These are phyloP conservation scores for Rhyacophila evoluta DNA, from an alignment of 2,888 invertebrate species.

Conservation along the genomic window DNA sequence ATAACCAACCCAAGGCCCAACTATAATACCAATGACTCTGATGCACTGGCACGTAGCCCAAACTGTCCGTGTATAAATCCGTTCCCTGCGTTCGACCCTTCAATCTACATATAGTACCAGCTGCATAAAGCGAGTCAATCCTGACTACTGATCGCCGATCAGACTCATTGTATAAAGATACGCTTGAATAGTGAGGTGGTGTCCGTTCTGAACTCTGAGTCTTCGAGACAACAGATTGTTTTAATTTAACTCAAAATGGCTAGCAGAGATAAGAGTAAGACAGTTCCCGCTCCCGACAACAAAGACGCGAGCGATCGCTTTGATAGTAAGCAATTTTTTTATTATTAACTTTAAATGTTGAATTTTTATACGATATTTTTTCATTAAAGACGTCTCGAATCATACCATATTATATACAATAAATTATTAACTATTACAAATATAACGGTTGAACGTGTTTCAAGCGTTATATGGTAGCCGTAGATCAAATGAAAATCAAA, in stretches of 20 bases:
- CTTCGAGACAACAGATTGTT: not conserved
- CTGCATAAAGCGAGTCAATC: slow-evolving; percentile 1
- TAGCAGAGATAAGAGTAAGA: not conserved
- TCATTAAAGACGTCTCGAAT: no score
- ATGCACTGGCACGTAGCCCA: slow-evolving; percentile 10
- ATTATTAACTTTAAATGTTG: no score
- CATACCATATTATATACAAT: no score
- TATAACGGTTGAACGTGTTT: no score
- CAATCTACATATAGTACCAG: slow-evolving; percentile 14
- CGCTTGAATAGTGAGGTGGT: not conserved
- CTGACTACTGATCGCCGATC: not conserved
- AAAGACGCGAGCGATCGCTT: not conserved
- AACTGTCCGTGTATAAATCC: not conserved
- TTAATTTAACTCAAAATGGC: not conserved
- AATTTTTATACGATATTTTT: no score
- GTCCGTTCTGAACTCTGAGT: not conserved
- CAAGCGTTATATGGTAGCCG: no score
- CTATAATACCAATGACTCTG: not conserved
- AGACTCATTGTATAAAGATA: slow-evolving; percentile 1
- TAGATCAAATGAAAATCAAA: no score
- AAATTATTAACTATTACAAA: no score
- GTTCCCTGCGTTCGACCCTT: not conserved
- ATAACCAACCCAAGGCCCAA: not conserved
- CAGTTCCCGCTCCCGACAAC: not conserved
- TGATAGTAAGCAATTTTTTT: not conserved